Percentiles rank a stretch among this genome's conserved stretches.
phyloP scores from a whole-genome alignment of 2,113 vertebrate genomes.

The Sphyrna mokarran region DNA sequence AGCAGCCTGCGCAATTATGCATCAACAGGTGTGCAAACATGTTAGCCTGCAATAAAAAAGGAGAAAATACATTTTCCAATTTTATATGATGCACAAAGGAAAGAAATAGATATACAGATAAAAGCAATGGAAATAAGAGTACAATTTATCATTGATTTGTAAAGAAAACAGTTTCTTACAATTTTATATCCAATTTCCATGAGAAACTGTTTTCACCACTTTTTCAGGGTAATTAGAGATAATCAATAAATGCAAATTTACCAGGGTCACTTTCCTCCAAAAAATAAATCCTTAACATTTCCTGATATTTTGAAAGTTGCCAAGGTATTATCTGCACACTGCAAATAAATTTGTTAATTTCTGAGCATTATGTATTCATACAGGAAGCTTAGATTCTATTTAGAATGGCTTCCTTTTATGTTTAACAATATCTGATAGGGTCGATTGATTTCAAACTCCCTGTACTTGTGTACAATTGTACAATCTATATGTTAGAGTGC shows the following conservation, averaged over 20 bases:
- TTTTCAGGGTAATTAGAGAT: not conserved
- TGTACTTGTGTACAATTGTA: not conserved
- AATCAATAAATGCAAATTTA: not conserved
- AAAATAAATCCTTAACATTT: not conserved
- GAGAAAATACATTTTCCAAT: not conserved
- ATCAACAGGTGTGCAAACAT: not conserved
- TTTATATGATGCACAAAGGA: not conserved
- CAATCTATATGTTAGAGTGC: not conserved
- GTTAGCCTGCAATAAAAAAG: not conserved
- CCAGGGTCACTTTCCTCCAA: not conserved
- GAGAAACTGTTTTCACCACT: not conserved
- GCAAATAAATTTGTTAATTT: not conserved
- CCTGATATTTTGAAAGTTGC: not conserved
- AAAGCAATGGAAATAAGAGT: not conserved
- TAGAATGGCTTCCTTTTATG: not conserved
- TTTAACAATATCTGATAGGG: not conserved
- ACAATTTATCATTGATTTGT: not conserved
- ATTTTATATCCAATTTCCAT: not conserved
- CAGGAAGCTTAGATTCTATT: not conserved
- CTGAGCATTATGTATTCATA: not conserved
- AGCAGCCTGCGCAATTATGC: not conserved
- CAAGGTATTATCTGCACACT: not conserved
- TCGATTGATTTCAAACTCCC: not conserved
- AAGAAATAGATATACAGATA: not conserved
- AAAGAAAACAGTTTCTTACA: not conserved